Evolutionary conservation across 1,140 invertebrate genomes (phyloP).

Genomic region (Euwallacea similis): DNA sequence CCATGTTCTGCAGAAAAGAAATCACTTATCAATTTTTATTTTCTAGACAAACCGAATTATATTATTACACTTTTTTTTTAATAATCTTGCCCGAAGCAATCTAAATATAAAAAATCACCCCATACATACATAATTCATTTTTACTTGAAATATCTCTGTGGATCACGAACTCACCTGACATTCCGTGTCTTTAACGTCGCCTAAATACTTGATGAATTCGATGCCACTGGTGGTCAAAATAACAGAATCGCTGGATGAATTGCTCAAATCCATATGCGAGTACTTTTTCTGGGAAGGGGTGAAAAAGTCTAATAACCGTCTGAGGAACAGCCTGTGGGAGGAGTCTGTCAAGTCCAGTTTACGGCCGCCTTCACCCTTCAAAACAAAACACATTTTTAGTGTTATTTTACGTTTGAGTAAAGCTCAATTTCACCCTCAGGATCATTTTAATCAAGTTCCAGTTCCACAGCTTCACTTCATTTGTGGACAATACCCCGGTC

Average conservation of each 20-base stretch:
- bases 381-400: slow-evolving; percentile 2
- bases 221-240: slow-evolving; percentile 73
- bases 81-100: too few species aligned
- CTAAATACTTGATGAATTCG: slow-evolving; percentile 76
- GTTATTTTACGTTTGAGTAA: background rate
- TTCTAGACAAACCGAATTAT: too few species aligned
- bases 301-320: slow-evolving; percentile 81
- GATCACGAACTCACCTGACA: slow-evolving; percentile 23
- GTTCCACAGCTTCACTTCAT: slow-evolving; percentile 77
- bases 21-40: too few species aligned
- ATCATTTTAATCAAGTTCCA: slow-evolving; percentile 81
- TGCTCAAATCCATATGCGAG: slow-evolving; percentile 68
- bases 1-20: slow-evolving; percentile 47
- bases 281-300: slow-evolving; percentile 86
- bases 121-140: background rate
- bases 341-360: slow-evolving; percentile 70
- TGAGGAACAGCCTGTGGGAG: slow-evolving; percentile 76
- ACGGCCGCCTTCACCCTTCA: slow-evolving; percentile 44
- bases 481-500: slow-evolving; percentile 72
- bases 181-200: slow-evolving; percentile 62
- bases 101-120: background rate
- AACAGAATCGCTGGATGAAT: slow-evolving; percentile 55
- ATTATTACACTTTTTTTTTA: too few species aligned
- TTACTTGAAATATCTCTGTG: slow-evolving; percentile 5
- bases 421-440: slow-evolving; percentile 64